Base-by-base conservation (phyloP, 2,888 invertebrate genomes). In the Mycalesis mineus region DNA sequence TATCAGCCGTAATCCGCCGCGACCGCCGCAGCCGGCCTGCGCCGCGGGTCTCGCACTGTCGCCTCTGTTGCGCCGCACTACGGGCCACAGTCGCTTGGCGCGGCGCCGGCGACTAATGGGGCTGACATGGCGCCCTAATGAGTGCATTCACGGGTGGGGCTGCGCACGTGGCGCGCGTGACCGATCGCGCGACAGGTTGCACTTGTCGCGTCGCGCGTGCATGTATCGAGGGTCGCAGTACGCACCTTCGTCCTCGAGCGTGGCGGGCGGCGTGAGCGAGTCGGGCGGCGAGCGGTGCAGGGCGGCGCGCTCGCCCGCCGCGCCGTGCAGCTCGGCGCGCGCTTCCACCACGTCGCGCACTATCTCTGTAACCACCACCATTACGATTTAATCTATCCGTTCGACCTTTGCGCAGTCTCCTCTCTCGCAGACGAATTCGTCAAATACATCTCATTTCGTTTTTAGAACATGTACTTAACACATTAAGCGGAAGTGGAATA, bases 281-380 rank as follows among this genome's bases (percentile, higher is more conserved):
- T 80, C 75, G 29, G 65, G 66, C 44, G 61, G 55, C 41, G 63
- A 29, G 8, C n/a, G 64, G 55, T 58, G 74, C 57, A 66, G 67
- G 13, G 65, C n/a, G n/a, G n/a, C 79, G 54, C 70, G 74, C 68
- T 77, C 81, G 60, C 87, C 85, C 33, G 85, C 79, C 22, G 79
- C 83, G 65, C 83, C 84, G 79, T 92, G 92, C 65, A 92, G 88
- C 74, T 92, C 92, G 0, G 93, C 94, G 63, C 95, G 92, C 67
- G 93, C 93, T 74, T 94, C 94, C 72, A 95, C 91, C 72, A 96
- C 95, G 80, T 95, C 95, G 67, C 92, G 91, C 37, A 96, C 93
- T 55, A 96, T 94, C 75, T 94, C 95, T 93, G 82, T 50, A 56
- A 7, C 1, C 3, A 28, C 22, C 37, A 31, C 7, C 22, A 22